Evolutionary conservation across 2,797 vertebrate species (phyloP), one percentile per base, ranked within the genome.

Genomic region (Pygocentrus nattereri): DNA sequence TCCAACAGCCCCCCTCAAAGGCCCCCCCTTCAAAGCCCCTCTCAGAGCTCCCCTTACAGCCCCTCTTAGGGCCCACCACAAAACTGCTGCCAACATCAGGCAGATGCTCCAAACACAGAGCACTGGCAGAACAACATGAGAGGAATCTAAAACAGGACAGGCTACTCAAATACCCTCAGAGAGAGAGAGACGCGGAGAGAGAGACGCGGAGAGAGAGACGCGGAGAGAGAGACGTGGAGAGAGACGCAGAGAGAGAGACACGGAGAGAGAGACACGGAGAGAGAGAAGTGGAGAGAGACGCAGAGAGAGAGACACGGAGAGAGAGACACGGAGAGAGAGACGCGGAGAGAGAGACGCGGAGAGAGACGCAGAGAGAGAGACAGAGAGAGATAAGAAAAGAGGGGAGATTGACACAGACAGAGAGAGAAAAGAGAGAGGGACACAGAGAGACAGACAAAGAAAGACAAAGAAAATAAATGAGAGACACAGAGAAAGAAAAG

Each of bases 401-500:
- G 50, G 11, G 34, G 25, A 31, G 23, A 58, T n/a, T n/a, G 12
- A 41, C 30, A n/a, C 7, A 18, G 12, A 25, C 30, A 10, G 34
- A 11, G 27, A 67, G 69, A 50, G 8, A 41, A 41, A 41, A 41
- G 41, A 41, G 7, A 41, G 41, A 38, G 71, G 41, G 41, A 72
- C 54, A 50, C 52, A 70, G 58, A 77, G 49, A 84, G 44, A 77
- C 44, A 59, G 54, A 59, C 25, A 70, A 50, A 77, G 49, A 82
- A 34, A 74, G 47, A 73, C 34, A 31, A 58, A 73, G 5, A 65
- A 49, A 77, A 69, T 44, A 54, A 72, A 72, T 0, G 16, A 23
- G 3, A 70, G 70, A 70, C 64, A 65, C 61, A 62, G 69, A 54
- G 52, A 67, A 68, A 38, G 4, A n/a, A 5, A 44, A 78, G 21